Base-by-base conservation (phyloP, 2,113 vertebrate species). In the Nyctibius bracteatus region DNA sequence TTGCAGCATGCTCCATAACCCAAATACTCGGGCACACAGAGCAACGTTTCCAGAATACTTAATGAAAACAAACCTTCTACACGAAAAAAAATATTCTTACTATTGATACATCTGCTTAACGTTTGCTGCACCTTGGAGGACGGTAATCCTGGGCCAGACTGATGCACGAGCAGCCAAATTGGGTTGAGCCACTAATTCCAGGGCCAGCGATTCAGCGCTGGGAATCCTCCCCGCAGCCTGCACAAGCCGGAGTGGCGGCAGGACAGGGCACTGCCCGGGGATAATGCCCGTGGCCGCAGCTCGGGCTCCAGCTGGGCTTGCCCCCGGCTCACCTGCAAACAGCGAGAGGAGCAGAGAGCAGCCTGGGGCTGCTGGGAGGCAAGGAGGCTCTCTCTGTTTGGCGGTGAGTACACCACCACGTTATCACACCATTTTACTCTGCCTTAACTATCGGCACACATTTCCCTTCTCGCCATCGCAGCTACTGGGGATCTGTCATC, bases 21-120 rank as follows among this genome's bases (percentile, higher is more conserved):
- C 18, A 14, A 90, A 73, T 10, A 66, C 67, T 58, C 79, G 5
- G 12, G 88, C 65, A 62, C 74, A n/a, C 55, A 95, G 74, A 77
- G 61, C 79, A 27, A 12, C 22, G 47, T 79, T 94, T 68, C 93
- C 57, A 28, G 96, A 90, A 87, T 80, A 35, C 80, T 25, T 92
- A 84, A 90, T 92, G 94, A 94, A 95, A 95, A 93, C 86, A 88
- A 88, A 95, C 75, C 86, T 72, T 78, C 88, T 63, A 46, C 74
- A 43, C 20, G 67, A 65, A 30, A 27, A 58, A 81, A 94, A 93
- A 72, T n/a, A 71, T 35, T 52, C 47, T n/a, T 43, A 23, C 52
- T 81, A 2, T 72, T 59, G 90, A 52, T 52, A 47, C 80, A 25
- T 81, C 90, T 88, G 94, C 74, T 79, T 20, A 2, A 14, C 10